These are phyloP conservation scores for Dendroctonus valens DNA, from an alignment of 1,140 invertebrate species.

Conservation along the genomic window DNA sequence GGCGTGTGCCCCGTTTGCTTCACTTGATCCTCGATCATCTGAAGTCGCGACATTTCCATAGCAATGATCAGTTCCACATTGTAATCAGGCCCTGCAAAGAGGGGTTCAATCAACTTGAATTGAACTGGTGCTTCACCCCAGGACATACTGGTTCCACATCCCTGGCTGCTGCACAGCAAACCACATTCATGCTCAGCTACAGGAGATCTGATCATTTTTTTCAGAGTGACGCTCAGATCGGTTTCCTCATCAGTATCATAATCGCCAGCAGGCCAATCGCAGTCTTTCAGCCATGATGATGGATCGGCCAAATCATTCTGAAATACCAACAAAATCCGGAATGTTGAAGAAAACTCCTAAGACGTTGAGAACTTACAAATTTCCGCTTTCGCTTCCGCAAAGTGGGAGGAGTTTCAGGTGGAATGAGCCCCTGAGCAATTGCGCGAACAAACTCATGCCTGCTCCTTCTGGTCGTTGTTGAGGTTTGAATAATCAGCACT, in stretches of 20 bases:
- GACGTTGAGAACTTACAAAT: slow-evolving; percentile 47
- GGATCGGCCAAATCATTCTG: slow-evolving; percentile 47
- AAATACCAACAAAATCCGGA: not conserved
- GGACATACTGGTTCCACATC: slow-evolving; percentile 35
- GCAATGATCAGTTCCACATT: slow-evolving; percentile 68
- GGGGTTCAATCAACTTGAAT: not conserved
- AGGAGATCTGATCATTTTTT: slow-evolving; percentile 37
- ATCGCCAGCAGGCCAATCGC: slow-evolving; percentile 60
- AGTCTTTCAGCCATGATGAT: slow-evolving; percentile 54
- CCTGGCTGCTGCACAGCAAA: slow-evolving; percentile 40
- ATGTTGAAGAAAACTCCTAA: no score
- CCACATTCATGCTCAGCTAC: slow-evolving; percentile 44
- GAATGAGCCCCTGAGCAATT: slow-evolving; percentile 65
- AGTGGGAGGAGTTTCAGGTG: slow-evolving; percentile 63
- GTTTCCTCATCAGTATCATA: slow-evolving; percentile 60
- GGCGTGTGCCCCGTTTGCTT: slow-evolving; percentile 44
- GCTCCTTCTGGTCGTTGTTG: slow-evolving; percentile 59
- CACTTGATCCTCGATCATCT: slow-evolving; percentile 62
- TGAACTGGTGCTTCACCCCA: not conserved
- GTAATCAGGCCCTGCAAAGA: slow-evolving; percentile 52
- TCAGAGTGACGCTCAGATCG: slow-evolving; percentile 40
- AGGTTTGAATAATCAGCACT: slow-evolving; percentile 62
- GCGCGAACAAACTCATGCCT: slow-evolving; percentile 65
- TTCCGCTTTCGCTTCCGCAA: slow-evolving; percentile 53
- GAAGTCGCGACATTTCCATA: slow-evolving; percentile 69